Evolutionary conservation across 2,888 invertebrate genomes (phyloP).

Genomic region (Agonopterix arenella): DNA sequence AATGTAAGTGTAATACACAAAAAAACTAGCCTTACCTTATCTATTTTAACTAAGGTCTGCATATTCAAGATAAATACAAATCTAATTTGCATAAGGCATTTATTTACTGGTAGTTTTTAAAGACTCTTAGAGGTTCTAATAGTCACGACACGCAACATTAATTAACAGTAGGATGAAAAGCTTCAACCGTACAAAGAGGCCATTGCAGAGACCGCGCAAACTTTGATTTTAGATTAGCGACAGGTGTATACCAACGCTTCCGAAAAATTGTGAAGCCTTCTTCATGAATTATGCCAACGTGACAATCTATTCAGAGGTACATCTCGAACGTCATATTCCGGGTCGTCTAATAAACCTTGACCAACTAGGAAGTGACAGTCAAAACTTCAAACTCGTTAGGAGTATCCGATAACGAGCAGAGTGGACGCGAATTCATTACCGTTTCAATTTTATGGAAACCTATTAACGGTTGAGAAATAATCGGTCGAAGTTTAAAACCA

Average conservation of each 20-base stretch:
- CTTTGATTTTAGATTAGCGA: no score
- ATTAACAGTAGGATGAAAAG: not conserved
- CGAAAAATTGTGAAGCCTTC: slow-evolving; percentile 9
- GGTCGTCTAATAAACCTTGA: slow-evolving; percentile 2
- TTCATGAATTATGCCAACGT: slow-evolving; percentile 9
- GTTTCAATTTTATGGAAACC: slow-evolving; percentile 4
- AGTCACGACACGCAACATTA: not conserved
- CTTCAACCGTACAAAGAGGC: no score
- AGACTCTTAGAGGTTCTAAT: not conserved
- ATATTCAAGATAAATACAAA: no score
- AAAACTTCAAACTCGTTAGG: slow-evolving; percentile 9
- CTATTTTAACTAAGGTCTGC: no score
- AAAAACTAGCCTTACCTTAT: no score
- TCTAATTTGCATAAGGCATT: slow-evolving; percentile 1
- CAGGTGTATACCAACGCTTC: slow-evolving; percentile 3
- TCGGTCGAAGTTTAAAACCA: not conserved
- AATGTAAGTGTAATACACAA: no score
- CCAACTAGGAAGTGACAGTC: slow-evolving; percentile 10
- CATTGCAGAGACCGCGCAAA: no score
- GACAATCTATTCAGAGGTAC: slow-evolving; percentile 2
- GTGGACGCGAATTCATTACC: not conserved
- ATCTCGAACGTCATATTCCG: slow-evolving; percentile 3
- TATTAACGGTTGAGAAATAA: not conserved
- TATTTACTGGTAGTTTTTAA: slow-evolving; percentile 1
- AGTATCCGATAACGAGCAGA: not conserved